A percentile compares a stretch with the other conserved stretches of the same genome.
These are phyloP conservation scores for Probaryconus sp. DNA, from an alignment of 1,140 invertebrate species.

Conservation along the genomic window DNA sequence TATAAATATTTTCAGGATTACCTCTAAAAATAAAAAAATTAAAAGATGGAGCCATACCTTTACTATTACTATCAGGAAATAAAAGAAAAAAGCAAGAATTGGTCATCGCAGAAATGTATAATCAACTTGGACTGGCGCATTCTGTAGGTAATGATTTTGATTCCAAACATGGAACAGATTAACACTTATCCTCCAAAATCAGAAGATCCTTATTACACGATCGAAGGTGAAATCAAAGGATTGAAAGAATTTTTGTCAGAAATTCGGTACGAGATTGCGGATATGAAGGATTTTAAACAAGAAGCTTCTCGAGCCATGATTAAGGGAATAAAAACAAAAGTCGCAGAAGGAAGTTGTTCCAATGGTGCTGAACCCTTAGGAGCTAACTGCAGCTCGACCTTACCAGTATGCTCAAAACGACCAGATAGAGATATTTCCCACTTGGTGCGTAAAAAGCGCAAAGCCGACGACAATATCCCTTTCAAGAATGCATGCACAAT, in stretches of 20 bases:
- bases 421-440: conserved; percentile 85
- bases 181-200: conserved; percentile 74
- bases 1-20: no score
- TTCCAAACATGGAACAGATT: conserved; percentile 82
- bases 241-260: conserved; percentile 88
- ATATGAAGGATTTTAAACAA: conserved; percentile 86
- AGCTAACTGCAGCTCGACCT: conserved; percentile 41
- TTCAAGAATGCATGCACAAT: no score
- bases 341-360: conserved; percentile 63
- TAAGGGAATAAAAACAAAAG: conserved; percentile 76
- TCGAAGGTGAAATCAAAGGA: conserved; percentile 87
- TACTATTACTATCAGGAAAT: no score
- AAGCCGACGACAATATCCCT: conserved; percentile 82
- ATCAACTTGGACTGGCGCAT: conserved; percentile 89
- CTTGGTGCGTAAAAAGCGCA: conserved; percentile 85
- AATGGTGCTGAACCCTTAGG: conserved; percentile 75
- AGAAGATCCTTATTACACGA: conserved; percentile 81
- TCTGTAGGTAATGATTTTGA: conserved; percentile 86
- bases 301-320: conserved; percentile 81
- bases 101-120: conserved; percentile 87
- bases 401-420: conserved; percentile 62
- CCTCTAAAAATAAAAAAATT: no score
- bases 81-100: no score
- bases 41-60: no score
- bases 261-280: conserved; percentile 89